Evolutionary conservation across 2,797 vertebrate species (phyloP).

Genomic region (Chaetophractus vellerosus): DNA sequence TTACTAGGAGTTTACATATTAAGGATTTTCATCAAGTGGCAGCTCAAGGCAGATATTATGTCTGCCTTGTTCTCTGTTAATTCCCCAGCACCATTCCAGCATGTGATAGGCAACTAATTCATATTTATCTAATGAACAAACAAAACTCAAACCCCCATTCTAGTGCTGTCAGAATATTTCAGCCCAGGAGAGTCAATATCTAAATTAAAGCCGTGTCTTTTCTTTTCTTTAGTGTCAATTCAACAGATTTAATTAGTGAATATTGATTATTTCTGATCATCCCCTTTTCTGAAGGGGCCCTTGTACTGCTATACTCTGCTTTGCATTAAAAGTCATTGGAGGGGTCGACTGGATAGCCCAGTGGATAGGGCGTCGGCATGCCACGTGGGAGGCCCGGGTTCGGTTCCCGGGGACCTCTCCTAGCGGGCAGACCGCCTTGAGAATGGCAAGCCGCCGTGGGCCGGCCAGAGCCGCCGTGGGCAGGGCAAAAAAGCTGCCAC

Average conservation of each 20-base stretch:
- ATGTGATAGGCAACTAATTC: not conserved
- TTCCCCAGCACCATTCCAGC: not conserved
- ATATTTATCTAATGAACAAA: slow-evolving; percentile 31
- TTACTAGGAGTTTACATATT: not conserved
- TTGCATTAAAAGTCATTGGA: slow-evolving; percentile 26
- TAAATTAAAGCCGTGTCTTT: slow-evolving; percentile 31
- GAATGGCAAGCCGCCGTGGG: too few species aligned
- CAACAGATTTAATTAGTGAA: slow-evolving; percentile 57
- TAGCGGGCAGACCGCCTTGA: too few species aligned
- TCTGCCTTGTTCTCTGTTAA: not conserved
- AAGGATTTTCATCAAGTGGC: not conserved
- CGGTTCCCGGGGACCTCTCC: too few species aligned
- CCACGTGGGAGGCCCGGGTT: too few species aligned
- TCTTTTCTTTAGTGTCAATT: not conserved
- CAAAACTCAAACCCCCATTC: not conserved
- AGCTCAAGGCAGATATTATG: not conserved
- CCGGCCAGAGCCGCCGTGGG: too few species aligned
- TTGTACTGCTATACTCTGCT: not conserved
- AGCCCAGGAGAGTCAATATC: slow-evolving; percentile 9
- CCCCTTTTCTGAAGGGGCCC: not conserved
- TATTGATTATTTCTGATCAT: slow-evolving; percentile 22
- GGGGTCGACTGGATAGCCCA: too few species aligned
- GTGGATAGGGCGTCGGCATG: too few species aligned
- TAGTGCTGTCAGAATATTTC: not conserved
- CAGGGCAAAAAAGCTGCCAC: too few species aligned